Base-by-base conservation (phyloP, 2,888 invertebrate species). In the Neelides folsomi region DNA sequence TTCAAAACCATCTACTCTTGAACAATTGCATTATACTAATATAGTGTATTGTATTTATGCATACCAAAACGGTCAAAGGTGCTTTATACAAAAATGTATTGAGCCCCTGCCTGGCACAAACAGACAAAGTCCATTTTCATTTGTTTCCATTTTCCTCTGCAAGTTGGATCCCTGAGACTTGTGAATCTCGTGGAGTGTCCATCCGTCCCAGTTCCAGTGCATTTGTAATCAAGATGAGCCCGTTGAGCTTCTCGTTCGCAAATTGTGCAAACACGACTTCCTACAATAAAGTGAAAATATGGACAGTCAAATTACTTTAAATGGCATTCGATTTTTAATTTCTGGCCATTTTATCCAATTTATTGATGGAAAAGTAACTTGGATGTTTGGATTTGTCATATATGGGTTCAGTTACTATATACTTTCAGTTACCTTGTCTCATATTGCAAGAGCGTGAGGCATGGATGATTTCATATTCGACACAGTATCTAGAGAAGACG, bases 211-310 rank as follows among this genome's bases (percentile, higher is more conserved):
- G 59, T 55, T 8, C 63, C 63, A 41, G 56, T 47, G 42, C 63
- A 63, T 47, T 54, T 54, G 51, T 56, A 63, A 20, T 55, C 56
- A 13, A 57, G 47, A 43, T 59, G 54, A 2, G 57, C 13, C 34
- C 59, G 49, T 39, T 63, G 63, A 15, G 63, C 63, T n/a, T 60
- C 59, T 38, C 52, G 47, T 40, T 63, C 63, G 46, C 63, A 63
- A 18, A 57, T 54, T n/a, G 49, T 48, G 47, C 63, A 63, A 9
- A 63, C 56, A 16, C 58, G 58, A 48, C 52, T 59, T 12, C 60
- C 63, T 63, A 39, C 6, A 10, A 48, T 16, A 9, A 9, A 4
- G 4, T 7, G 6, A 47, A 36, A 36, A n/a, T 13, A n/a, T 5
- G 3, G 4, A 38, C 5, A 38, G 15, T n/a, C n/a, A 13, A 13